phyloP scores from a whole-genome alignment of 2,888 invertebrate species.

The Catocala fraxini region DNA sequence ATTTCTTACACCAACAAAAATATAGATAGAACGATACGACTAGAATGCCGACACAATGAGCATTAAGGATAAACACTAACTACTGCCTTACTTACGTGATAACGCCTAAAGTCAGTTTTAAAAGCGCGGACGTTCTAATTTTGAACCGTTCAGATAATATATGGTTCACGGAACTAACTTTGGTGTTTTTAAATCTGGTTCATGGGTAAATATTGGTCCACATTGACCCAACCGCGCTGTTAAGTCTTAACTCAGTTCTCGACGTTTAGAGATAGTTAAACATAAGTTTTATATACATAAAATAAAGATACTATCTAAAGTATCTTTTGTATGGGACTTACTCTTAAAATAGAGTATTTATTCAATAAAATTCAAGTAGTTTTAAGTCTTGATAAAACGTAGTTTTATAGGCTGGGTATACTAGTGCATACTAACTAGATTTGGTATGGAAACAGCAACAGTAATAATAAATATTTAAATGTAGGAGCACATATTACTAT shows the following conservation, averaged over 20 bases:
- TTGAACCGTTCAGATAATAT: background rate
- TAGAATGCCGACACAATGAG: conserved; percentile 66
- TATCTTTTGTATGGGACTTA: no score
- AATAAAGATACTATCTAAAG: no score
- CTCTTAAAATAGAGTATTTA: no score
- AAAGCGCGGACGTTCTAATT: conserved; percentile 9
- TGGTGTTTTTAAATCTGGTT: conserved; percentile 1
- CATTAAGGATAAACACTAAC: conserved; percentile 38
- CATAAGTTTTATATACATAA: no score
- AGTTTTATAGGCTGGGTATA: conserved; percentile 18
- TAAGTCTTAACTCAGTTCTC: conserved; percentile 1
- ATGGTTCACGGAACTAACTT: background rate
- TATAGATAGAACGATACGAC: conserved; percentile 64
- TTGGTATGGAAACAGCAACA: conserved; percentile 4
- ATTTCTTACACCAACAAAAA: conserved; percentile 42
- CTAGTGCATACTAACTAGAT: conserved; percentile 20
- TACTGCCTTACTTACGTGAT: conserved; percentile 35
- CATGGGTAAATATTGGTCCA: conserved; percentile 1
- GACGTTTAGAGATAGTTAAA: no score
- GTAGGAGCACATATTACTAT: no score
- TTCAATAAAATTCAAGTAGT: no score
- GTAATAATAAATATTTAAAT: no score
- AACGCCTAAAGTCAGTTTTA: background rate
- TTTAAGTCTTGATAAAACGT: background rate
- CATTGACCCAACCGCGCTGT: background rate